A percentile compares a stretch with the other conserved stretches of the same genome.
phyloP scores from a whole-genome alignment of 1,140 invertebrate genomes.

The Dendroctonus valens region DNA sequence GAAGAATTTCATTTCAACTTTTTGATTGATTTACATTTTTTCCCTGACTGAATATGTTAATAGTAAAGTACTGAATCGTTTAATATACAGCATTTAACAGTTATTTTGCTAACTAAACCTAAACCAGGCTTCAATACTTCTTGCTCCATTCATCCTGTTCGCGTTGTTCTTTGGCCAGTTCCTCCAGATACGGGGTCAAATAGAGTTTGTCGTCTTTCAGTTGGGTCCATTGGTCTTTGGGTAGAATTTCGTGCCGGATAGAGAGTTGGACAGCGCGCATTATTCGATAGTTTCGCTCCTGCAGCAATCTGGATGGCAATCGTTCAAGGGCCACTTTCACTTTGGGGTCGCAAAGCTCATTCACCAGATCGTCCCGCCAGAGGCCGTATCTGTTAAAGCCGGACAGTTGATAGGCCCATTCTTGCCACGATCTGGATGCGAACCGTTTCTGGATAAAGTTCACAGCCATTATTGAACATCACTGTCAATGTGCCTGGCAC shows the following conservation, averaged over 20 bases:
- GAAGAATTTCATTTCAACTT: no score
- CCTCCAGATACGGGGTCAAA: constrained; percentile 54
- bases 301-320: constrained; percentile 66
- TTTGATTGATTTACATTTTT: no score
- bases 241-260: constrained; percentile 70
- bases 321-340: constrained; percentile 80
- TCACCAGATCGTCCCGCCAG: constrained; percentile 70
- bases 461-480: no score
- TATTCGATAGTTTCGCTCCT: constrained; percentile 69
- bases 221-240: constrained; percentile 86
- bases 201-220: constrained; percentile 81
- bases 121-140: background rate
- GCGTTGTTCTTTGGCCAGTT: background rate
- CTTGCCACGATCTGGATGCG: constrained; percentile 50
- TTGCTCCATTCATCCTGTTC: background rate
- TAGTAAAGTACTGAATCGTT: no score
- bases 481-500: no score
- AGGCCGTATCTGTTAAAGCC: constrained; percentile 81
- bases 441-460: constrained; percentile 37
- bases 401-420: constrained; percentile 66
- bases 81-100: no score
- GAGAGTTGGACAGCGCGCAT: constrained; percentile 58
- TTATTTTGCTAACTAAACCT: no score
- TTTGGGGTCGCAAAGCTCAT: constrained; percentile 55
- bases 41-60: no score